Evolutionary conservation across 1,140 invertebrate species (phyloP), one percentile per base, ranked within the genome.

Genomic region (Plutomurus gul): DNA sequence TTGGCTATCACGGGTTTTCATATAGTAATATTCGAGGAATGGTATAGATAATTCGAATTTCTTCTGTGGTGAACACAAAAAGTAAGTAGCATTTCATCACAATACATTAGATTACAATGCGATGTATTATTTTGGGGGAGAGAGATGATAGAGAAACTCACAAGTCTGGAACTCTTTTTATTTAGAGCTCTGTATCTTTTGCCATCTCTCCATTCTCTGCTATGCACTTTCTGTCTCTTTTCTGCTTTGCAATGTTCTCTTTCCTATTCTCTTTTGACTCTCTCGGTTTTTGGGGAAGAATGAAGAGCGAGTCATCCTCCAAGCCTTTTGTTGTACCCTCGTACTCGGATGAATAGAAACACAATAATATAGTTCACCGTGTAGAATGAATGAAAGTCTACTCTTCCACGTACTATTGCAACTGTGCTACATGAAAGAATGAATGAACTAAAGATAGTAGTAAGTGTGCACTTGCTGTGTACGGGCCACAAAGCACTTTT

Each of bases 31-130:
- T 47, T 16, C 7, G 13, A 16, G n/a, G 51, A 22, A 33, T 60
- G 1, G 7, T 56, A 65, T 65, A n/a, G 16, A 36, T 11, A 27
- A 65, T n/a, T 65, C 56, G 30, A 13, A 33, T 65, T n/a, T 65
- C 36, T 65, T 65, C 56, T 65, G 56, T 33, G 30, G 27, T 65
- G 56, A 30, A 65, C 56, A 65, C 56, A 65, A 65, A 65, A 65
- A 65, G 56, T 65, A 65, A 65, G 56, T 65, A 65, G 56, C 56
- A 65, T 65, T 65, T 65, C 56, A 65, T 65, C 56, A 65, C 56
- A 65, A 65, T 65, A 65, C 56, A 65, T 65, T 65, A 65, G 56
- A 65, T 60, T 60, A 60, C 51, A 60, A 60, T 60, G 33, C 51
- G 51, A 65, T 65, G 56, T 30, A 65, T 65, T 65, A 65, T 65